phyloP scores from a whole-genome alignment of 2,888 invertebrate species.

The Augiades crinisus region DNA sequence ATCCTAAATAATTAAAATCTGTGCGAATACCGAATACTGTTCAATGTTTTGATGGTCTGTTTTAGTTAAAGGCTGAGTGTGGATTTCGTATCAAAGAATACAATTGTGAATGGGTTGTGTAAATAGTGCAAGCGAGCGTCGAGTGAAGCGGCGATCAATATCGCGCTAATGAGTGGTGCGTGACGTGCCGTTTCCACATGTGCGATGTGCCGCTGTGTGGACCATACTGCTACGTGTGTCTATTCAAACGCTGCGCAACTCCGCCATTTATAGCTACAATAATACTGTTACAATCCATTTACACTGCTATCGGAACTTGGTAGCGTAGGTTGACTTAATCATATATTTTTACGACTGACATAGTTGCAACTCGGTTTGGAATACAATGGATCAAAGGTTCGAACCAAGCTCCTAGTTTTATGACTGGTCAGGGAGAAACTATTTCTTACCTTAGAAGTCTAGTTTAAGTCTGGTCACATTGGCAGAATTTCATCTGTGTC shows the following conservation, averaged over 20 bases:
- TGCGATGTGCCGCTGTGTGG: constrained; percentile 37
- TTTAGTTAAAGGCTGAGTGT: not conserved
- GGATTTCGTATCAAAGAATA: constrained; percentile 8
- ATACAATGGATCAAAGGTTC: no score
- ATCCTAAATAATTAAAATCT: constrained; percentile 54
- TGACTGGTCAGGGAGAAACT: no score
- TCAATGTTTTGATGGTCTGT: constrained; percentile 39
- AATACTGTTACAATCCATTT: constrained; percentile 1
- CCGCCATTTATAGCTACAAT: not conserved
- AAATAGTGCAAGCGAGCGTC: constrained; percentile 25
- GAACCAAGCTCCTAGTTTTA: no score
- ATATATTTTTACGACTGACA: no score
- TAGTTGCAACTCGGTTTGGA: no score
- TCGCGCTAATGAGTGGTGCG: constrained; percentile 62
- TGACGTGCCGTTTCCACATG: constrained; percentile 50
- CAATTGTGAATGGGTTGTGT: constrained; percentile 15
- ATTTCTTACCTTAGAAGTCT: no score
- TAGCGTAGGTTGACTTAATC: no score
- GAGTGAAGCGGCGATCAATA: constrained; percentile 51
- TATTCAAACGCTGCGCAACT: constrained; percentile 11
- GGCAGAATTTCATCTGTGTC: no score
- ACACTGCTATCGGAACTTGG: not conserved
- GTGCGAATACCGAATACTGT: not conserved
- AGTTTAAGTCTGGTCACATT: no score
- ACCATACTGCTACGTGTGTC: not conserved